Evolutionary conservation across 1,140 invertebrate genomes (phyloP).

Genomic region (Drosophila oshimai): DNA sequence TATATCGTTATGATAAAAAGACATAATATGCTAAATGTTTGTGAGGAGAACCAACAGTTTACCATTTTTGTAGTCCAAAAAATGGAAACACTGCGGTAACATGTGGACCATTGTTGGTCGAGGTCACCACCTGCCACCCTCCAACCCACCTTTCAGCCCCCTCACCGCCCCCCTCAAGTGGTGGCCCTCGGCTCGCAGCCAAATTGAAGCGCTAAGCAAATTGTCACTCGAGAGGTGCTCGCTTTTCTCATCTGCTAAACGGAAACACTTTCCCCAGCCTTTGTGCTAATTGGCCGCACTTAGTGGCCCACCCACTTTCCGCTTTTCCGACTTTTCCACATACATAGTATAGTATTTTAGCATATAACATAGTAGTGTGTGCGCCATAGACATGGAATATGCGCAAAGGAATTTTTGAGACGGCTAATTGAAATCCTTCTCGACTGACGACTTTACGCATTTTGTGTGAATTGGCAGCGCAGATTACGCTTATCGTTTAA

Average conservation of each 20-base stretch:
- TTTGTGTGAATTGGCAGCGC: conserved; percentile 69
- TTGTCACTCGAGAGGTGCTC: conserved; percentile 72
- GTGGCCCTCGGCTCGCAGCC: conserved; percentile 33
- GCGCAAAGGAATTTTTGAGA: conserved; percentile 53
- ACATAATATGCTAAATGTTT: too few species aligned
- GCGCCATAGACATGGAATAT: conserved; percentile 66
- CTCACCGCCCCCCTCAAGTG: neutral
- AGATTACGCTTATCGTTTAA: conserved; percentile 79
- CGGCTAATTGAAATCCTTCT: conserved; percentile 69
- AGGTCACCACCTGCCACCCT: conserved; percentile 19
- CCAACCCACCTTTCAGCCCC: neutral
- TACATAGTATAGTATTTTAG: neutral
- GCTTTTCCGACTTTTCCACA: conserved; percentile 10
- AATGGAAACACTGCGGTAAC: neutral
- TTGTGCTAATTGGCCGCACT: conserved; percentile 79
- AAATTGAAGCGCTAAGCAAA: conserved; percentile 59
- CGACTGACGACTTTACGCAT: conserved; percentile 66
- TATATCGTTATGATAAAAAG: too few species aligned
- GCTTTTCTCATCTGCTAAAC: conserved; percentile 62
- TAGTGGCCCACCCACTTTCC: conserved; percentile 31
- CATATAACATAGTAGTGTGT: conserved; percentile 4
- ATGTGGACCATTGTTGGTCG: conserved; percentile 31
- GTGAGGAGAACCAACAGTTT: neutral
- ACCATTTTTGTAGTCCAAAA: neutral
- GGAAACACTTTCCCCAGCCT: conserved; percentile 76